These are phyloP conservation scores for Helleia helle DNA, from an alignment of 2,888 invertebrate genomes.

Conservation along the genomic window DNA sequence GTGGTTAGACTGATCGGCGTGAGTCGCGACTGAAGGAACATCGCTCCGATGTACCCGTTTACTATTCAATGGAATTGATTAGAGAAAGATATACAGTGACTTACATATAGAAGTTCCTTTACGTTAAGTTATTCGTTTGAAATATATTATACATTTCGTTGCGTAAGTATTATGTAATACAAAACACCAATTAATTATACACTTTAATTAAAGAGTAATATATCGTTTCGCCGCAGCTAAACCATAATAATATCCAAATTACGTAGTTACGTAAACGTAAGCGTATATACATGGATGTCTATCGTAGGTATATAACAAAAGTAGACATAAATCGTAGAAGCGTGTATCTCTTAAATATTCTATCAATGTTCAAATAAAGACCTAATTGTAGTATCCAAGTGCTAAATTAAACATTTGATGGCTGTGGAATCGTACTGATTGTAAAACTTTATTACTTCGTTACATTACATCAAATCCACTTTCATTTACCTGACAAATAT, in stretches of 20 bases:
- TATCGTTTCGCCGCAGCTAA: conserved; percentile 11
- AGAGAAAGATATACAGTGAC: conserved; percentile 27
- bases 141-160: conserved; percentile 15
- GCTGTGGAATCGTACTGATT: conserved; percentile 70
- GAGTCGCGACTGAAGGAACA: conserved; percentile 10
- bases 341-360: conserved; percentile 3
- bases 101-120: conserved; percentile 25
- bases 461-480: conserved; percentile 36
- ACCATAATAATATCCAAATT: conserved; percentile 36
- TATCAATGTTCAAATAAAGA: conserved; percentile 13
- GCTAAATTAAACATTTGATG: conserved; percentile 64
- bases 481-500: conserved; percentile 34
- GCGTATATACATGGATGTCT: background rate
- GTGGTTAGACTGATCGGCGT: conserved; percentile 12
- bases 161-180: conserved; percentile 14
- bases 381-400: conserved; percentile 50
- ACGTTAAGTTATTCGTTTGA: conserved; percentile 17
- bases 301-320: conserved; percentile 1
- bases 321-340: conserved; percentile 6
- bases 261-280: conserved; percentile 34
- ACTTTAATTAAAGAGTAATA: background rate
- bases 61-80: conserved; percentile 45
- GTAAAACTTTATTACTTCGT: conserved; percentile 52
- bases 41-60: conserved; percentile 10
- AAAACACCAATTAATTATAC: conserved; percentile 21